Evolutionary conservation across 2,113 vertebrate species (phyloP).

Genomic region (Epinephelus lanceolatus): DNA sequence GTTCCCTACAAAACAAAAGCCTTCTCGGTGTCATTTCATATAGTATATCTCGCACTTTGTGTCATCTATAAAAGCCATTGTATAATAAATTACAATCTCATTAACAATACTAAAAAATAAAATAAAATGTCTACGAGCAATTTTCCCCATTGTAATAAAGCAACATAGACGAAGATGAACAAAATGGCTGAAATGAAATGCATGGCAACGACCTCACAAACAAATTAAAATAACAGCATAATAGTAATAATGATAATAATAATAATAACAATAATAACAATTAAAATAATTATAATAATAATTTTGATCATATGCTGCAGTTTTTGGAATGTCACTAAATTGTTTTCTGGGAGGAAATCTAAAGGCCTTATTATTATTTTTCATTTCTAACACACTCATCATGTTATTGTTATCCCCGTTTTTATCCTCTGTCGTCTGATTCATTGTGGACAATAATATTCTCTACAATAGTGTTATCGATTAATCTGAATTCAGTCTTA

Average conservation of each 20-base stretch:
- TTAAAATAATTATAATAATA: conserved; percentile 60
- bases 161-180: conserved; percentile 58
- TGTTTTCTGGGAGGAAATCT: conserved; percentile 37
- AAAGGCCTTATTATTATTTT: conserved; percentile 34
- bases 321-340: conserved; percentile 53
- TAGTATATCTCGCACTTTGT: conserved; percentile 85
- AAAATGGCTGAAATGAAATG: conserved; percentile 74
- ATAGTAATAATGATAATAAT: conserved; percentile 63
- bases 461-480: conserved; percentile 25
- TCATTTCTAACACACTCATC: conserved; percentile 5
- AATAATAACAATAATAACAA: conserved; percentile 70
- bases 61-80: conserved; percentile 85
- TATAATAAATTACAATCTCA: conserved; percentile 90
- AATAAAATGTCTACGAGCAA: conserved; percentile 46
- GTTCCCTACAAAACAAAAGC: conserved; percentile 82
- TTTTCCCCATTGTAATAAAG: conserved; percentile 38
- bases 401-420: conserved; percentile 17
- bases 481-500: conserved; percentile 52
- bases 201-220: conserved; percentile 51
- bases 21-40: conserved; percentile 86
- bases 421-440: conserved; percentile 32
- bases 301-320: conserved; percentile 65
- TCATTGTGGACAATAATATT: conserved; percentile 39
- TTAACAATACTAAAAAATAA: conserved; percentile 75
- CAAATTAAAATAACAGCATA: conserved; percentile 28